These are phyloP conservation scores for Poicephalus gulielmi DNA, from an alignment of 2,113 vertebrate genomes.

Conservation along the genomic window DNA sequence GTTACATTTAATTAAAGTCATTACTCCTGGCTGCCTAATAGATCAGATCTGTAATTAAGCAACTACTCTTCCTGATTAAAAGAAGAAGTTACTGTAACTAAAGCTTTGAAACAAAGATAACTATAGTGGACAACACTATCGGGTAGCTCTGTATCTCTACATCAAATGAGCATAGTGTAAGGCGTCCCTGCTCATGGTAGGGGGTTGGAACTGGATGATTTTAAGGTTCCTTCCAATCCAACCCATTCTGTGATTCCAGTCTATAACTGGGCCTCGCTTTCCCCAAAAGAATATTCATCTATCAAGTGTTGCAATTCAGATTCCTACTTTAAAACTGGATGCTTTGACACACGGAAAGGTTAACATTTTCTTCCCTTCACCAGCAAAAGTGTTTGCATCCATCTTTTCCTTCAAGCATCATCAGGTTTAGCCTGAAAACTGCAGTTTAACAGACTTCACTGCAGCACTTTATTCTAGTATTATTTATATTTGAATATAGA, in stretches of 20 bases:
- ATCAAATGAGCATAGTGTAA: neutral
- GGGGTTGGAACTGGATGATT: neutral
- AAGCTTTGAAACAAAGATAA: neutral
- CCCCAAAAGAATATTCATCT: neutral
- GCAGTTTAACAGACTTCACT: neutral
- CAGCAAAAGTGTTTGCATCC: neutral
- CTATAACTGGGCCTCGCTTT: neutral
- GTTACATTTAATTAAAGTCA: neutral
- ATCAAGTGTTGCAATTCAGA: too few relatives aligned
- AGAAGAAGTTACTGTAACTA: neutral
- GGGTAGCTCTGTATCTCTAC: neutral
- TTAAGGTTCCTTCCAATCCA: neutral
- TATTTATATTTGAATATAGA: neutral
- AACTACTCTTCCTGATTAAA: neutral
- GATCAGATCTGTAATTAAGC: neutral
- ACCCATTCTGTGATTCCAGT: neutral
- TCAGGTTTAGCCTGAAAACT: neutral
- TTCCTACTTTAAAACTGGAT: neutral
- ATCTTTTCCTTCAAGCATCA: neutral
- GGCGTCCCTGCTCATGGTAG: neutral
- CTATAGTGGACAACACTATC: fast-evolving
- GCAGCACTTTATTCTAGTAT: neutral
- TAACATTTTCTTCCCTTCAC: neutral
- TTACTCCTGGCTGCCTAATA: neutral
- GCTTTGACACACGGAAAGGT: neutral